Evolutionary conservation across 2,797 vertebrate genomes (phyloP).

Genomic region (Fistularia tabacaria): DNA sequence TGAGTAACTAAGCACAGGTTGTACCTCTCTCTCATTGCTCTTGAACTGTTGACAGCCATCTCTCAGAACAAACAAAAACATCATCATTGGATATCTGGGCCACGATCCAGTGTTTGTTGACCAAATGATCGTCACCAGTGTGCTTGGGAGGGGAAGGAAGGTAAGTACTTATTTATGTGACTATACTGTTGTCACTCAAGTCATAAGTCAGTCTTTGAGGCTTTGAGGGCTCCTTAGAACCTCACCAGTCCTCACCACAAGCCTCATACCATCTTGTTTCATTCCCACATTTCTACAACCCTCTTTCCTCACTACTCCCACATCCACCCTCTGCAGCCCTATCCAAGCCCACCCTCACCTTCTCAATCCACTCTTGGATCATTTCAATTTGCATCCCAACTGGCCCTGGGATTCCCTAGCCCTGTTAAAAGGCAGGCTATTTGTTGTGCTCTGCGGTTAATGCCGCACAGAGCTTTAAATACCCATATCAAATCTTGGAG

Average conservation of each 20-base stretch:
- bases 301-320: conserved; percentile 34
- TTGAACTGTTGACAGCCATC: conserved; percentile 31
- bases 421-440: conserved; percentile 82
- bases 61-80: conserved; percentile 32
- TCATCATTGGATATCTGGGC: conserved; percentile 31
- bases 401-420: conserved; percentile 72
- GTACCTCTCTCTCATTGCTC: conserved; percentile 8
- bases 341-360: conserved; percentile 67
- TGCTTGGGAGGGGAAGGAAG: conserved; percentile 5
- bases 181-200: conserved; percentile 51
- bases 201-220: conserved; percentile 47
- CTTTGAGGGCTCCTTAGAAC: conserved; percentile 39
- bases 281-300: conserved; percentile 40
- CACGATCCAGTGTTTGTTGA: conserved; percentile 48
- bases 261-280: conserved; percentile 45
- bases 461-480: conserved; percentile 83
- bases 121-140: conserved; percentile 40
- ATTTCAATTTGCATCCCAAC: conserved; percentile 82
- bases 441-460: conserved; percentile 84
- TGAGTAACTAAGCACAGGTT: conserved; percentile 5
- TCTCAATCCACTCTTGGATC: conserved; percentile 77
- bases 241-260: conserved; percentile 27
- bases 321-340: conserved; percentile 51
- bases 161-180: conserved; percentile 31
- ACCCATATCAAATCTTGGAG: conserved; percentile 85